These are phyloP conservation scores for Fragum sueziense DNA, from an alignment of 2,888 invertebrate species.

Conservation along the genomic window DNA sequence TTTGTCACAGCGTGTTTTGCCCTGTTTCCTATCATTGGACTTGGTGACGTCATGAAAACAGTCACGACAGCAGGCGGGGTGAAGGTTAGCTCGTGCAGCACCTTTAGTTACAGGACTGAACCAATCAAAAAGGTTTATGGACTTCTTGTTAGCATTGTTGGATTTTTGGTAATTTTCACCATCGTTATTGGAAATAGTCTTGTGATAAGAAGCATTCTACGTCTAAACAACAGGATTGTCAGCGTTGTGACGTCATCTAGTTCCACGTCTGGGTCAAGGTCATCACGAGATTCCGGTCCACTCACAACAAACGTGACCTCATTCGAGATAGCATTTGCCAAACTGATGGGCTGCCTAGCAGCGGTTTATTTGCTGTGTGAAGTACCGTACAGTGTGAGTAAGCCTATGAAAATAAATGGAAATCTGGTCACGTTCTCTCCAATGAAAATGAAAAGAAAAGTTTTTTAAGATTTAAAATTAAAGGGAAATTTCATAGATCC, in stretches of 20 bases:
- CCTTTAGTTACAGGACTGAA: constrained; percentile 28
- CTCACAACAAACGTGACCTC: constrained; percentile 25
- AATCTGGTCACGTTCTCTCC: too few species aligned
- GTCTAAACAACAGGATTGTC: constrained; percentile 36
- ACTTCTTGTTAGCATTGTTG: constrained; percentile 27
- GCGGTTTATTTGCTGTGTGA: constrained; percentile 44
- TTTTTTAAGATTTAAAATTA: too few species aligned
- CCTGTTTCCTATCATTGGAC: constrained; percentile 48
- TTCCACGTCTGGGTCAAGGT: background rate
- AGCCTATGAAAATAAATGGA: too few species aligned
- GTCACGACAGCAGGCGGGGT: background rate
- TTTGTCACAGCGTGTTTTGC: constrained; percentile 25
- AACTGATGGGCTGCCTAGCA: constrained; percentile 54
- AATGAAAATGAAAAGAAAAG: too few species aligned
- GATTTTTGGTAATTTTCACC: constrained; percentile 22
- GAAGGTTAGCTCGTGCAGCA: constrained; percentile 20
- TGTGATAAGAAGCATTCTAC: constrained; percentile 37
- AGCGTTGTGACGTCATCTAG: background rate
- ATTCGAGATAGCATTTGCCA: constrained; percentile 57
- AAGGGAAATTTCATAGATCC: too few species aligned
- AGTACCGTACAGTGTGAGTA: constrained; percentile 54
- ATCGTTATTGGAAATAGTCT: constrained; percentile 44
- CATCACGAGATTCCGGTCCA: background rate
- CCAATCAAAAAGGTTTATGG: constrained; percentile 36
- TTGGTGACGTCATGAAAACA: constrained; percentile 39